Base-by-base conservation (phyloP, 2,888 invertebrate genomes). In the Schizaphis graminum region DNA sequence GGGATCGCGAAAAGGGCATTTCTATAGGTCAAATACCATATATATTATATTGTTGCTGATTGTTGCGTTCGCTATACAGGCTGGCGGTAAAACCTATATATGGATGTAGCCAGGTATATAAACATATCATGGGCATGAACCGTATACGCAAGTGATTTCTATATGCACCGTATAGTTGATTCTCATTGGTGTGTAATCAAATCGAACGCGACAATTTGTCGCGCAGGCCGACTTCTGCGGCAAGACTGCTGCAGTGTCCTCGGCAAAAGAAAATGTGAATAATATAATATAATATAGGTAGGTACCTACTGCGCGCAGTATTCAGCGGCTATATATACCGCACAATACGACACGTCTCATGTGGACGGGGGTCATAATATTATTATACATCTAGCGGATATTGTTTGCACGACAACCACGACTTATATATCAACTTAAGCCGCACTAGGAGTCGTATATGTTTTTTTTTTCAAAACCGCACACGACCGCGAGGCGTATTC, bases 361-460 rank as follows among this genome's bases (percentile, higher is more conserved):
- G 77, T 21, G 77, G 77, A 77, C 10, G 77, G 35, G 35, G 77
- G 77, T 77, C 77, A 77, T 77, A 77, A 35, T 77, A 77, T 77
- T 77, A 35, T 61, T 61, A 77, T 35, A 35, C 35, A 35, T 35
- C 35, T 77, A 87, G 44, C 44, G 92, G 88, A 88, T 89, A 93
- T 57, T 93, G 35, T 57, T 90, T 61, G 93, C 93, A 93, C 93
- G 93, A 93, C 89, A 16, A 57, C 77, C 93, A 93, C 89, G 93
- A 93, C 93, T 89, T 90, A 56, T 84, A 47, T 84, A 47, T 84
- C 61, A n/a, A 35, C 77, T 77, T 3, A 77, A 77, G 77, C 16
- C 49, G 35, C 41, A 44, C 21, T 24, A 44, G 41, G 44, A 91
- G 44, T 57, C 28, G 61, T 47, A 84, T 86, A 41, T 44, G 26